Base-by-base conservation (phyloP, 2,113 vertebrate species). In the Crotalus horridus region DNA sequence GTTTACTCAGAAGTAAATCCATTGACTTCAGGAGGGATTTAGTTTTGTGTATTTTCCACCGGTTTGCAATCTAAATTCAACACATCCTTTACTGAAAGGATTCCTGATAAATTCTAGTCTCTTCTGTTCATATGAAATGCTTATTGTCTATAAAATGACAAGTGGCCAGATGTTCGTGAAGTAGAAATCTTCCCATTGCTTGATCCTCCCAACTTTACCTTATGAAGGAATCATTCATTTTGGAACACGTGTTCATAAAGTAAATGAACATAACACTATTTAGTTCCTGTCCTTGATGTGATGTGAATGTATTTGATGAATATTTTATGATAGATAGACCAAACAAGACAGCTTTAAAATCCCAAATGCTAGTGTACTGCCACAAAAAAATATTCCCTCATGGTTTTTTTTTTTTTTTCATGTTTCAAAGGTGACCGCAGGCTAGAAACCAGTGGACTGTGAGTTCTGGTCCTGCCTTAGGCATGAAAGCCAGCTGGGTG, bases 61-160 rank as follows among this genome's bases (percentile, higher is more conserved):
- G 29, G 61, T 29, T 85, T 91, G 53, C 23, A 26, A 24, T 74
- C 69, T 98, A 98, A 97, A 97, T 98, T 98, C 98, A 98, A 97
- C 97, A 98, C 97, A 97, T 96, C 97, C 97, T 96, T 97, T 97
- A 97, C 96, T 96, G 96, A 95, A 97, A 98, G 97, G 97, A 97
- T 97, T 97, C 97, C 97, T 97, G 97, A 98, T 97, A 96, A 97
- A 96, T 98, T 97, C 95, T 88, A 96, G 97, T 97, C 97, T 97
- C 95, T 97, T 96, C 96, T 98, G 97, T 98, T 98, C 98, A 97
- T 97, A 97, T 97, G 97, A 97, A 97, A 98, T 97, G 96, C 96
- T 51, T 97, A 97, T 97, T 97, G 97, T 97, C 97, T 97, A 95
- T 97, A 96, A 97, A 97, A 97, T 98, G 97, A 97, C 98, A 98